Percentiles rank a stretch among this genome's conserved stretches.
These are phyloP conservation scores for Chelon auratus DNA, from an alignment of 2,797 vertebrate species.

Conservation along the genomic window DNA sequence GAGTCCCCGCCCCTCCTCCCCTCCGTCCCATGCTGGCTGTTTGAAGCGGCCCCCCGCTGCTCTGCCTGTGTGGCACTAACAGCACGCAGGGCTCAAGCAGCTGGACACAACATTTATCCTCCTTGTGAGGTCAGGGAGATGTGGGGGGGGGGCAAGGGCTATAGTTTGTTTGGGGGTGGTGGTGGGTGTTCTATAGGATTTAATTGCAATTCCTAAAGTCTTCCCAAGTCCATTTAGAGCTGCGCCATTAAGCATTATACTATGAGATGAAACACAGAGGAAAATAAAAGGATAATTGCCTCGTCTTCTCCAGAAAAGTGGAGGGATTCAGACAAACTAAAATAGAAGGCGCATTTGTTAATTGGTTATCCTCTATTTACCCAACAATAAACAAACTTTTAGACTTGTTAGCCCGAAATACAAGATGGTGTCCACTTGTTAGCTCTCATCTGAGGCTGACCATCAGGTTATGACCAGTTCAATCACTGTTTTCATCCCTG, in stretches of 20 bases:
- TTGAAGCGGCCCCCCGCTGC: slow-evolving; percentile 80
- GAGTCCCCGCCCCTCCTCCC: slow-evolving; percentile 73
- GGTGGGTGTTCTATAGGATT: slow-evolving; percentile 67
- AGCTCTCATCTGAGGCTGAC: background rate
- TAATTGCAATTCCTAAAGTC: slow-evolving; percentile 77
- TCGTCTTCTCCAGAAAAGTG: slow-evolving; percentile 2
- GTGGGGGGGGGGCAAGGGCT: slow-evolving; percentile 54
- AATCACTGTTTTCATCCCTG: background rate
- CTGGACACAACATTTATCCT: slow-evolving; percentile 85
- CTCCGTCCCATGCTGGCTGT: slow-evolving; percentile 80
- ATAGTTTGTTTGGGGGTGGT: slow-evolving; percentile 67
- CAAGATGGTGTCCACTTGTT: background rate
- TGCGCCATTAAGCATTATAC: slow-evolving; percentile 60
- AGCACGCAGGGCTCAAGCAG: slow-evolving; percentile 83
- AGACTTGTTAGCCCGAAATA: background rate
- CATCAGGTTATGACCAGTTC: background rate
- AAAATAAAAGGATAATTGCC: background rate
- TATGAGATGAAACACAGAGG: slow-evolving; percentile 29
- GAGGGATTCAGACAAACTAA: background rate
- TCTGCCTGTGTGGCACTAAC: slow-evolving; percentile 84
- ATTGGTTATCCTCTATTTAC: background rate
- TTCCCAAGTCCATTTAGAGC: slow-evolving; percentile 71
- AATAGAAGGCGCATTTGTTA: background rate
- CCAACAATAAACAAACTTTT: background rate
- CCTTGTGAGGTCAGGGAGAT: slow-evolving; percentile 81